These are phyloP conservation scores for Istiophorus platypterus DNA, from an alignment of 2,113 vertebrate genomes.

Conservation along the genomic window DNA sequence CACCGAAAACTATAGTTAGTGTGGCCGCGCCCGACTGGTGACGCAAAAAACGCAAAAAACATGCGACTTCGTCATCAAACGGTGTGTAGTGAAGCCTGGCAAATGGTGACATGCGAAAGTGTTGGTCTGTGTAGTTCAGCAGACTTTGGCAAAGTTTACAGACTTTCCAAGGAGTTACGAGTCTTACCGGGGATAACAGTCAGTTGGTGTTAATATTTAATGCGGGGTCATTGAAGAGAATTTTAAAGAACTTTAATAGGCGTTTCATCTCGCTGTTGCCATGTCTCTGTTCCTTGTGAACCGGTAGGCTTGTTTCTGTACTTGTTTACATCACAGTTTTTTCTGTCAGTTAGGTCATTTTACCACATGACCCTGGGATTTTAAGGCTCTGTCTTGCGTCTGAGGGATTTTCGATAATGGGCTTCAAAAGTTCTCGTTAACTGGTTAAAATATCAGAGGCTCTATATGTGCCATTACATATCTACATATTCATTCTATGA, in stretches of 20 bases:
- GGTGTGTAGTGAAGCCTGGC: background rate
- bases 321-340: background rate
- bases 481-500: no score
- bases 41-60: background rate
- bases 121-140: background rate
- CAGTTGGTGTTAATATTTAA: background rate
- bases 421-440: background rate
- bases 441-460: background rate
- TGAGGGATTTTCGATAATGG: no score
- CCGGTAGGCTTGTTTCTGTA: constrained; percentile 55
- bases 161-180: background rate
- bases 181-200: no score
- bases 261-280: background rate
- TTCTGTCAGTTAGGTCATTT: background rate
- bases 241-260: background rate
- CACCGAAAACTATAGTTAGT: background rate
- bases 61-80: constrained; percentile 47
- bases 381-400: background rate
- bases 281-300: constrained; percentile 81
- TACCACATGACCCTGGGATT: background rate
- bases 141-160: background rate
- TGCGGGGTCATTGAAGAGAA: background rate
- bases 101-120: constrained; percentile 1
- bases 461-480: no score
- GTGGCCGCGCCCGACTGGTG: background rate